Evolutionary conservation across 2,888 invertebrate genomes (phyloP).

Genomic region (Loripinus fragilis): DNA sequence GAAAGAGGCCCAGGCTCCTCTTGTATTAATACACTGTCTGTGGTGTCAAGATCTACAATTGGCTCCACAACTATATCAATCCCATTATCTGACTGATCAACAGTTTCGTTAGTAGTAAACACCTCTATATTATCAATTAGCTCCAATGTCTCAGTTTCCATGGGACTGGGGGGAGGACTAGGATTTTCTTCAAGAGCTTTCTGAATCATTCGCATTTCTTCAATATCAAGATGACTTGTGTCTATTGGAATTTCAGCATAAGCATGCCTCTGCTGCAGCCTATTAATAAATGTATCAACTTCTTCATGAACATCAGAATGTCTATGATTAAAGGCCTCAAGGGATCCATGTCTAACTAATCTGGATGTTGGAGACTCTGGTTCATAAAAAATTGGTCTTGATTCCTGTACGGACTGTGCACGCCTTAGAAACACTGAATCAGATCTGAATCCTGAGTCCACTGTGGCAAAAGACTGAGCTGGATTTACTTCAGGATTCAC

Average conservation of each 20-base stretch:
- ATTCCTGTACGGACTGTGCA: not conserved
- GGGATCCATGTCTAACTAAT: not conserved
- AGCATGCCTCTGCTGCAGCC: conserved; percentile 31
- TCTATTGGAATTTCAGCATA: conserved; percentile 24
- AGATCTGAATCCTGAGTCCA: not conserved
- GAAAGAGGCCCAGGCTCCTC: not conserved
- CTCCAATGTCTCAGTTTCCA: not conserved
- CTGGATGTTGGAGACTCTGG: not conserved
- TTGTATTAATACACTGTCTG: not conserved
- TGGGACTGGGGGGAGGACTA: conserved; percentile 46
- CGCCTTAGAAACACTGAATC: not conserved
- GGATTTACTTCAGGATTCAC: not conserved
- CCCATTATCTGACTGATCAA: not conserved
- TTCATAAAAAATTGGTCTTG: not conserved
- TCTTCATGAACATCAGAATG: conserved; percentile 16
- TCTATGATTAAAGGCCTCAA: not conserved
- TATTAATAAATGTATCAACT: not conserved
- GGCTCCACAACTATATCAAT: not conserved
- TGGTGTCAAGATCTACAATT: not conserved
- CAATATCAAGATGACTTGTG: conserved; percentile 49
- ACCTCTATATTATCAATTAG: not conserved
- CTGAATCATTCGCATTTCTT: conserved; percentile 57
- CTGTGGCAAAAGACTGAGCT: not conserved
- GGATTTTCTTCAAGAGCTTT: conserved; percentile 54
- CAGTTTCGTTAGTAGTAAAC: not conserved